Base-by-base conservation (phyloP, 2,113 vertebrate genomes). In the Clinocottus analis region DNA sequence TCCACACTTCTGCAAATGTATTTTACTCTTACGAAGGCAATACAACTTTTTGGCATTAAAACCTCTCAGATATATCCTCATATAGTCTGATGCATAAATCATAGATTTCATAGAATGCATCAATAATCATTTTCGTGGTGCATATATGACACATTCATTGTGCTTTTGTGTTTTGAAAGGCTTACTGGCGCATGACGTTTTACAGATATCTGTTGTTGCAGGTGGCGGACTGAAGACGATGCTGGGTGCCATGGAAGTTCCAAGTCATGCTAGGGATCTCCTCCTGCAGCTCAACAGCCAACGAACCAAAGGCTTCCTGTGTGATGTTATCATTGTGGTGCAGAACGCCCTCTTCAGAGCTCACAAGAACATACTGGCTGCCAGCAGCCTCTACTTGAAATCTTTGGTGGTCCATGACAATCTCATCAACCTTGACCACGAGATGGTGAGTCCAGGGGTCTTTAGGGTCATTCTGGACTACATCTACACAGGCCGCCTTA, bases 371-470 rank as follows among this genome's bases (percentile, higher is more conserved):
- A 97, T 99, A 94, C 94, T 99, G 94, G 98, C 98, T 41, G 98
- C 98, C 96, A 99, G 98, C 95, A 99, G 98, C 93, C 96, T 97
- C 91, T 99, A 99, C 96, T 96, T 99, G 94, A 99, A 99, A 92
- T 98, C 98, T 77, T 93, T 99, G 95, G 98, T 99, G 87, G 97
- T 99, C 87, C 98, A 99, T 25, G 98, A 99, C 95, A 99, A 99
- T 94, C 96, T 99, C 91, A 97, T 99, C 90, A 99, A 99, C 94
- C 94, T 99, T 86, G 98, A 99, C 95, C 97, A 99, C 77, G 98
- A 99, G 94, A 99, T 99, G 98, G 97, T 99, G 93, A 99, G 98
- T 95, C 98, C 98, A n/a, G 96, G 96, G 63, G 96, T 99, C 87
- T 99, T 99, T 91, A 95, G 98, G 90, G 95, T 98, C 88, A 97